phyloP scores from a whole-genome alignment of 1,140 invertebrate genomes.

The Dufourea novaeangliae region DNA sequence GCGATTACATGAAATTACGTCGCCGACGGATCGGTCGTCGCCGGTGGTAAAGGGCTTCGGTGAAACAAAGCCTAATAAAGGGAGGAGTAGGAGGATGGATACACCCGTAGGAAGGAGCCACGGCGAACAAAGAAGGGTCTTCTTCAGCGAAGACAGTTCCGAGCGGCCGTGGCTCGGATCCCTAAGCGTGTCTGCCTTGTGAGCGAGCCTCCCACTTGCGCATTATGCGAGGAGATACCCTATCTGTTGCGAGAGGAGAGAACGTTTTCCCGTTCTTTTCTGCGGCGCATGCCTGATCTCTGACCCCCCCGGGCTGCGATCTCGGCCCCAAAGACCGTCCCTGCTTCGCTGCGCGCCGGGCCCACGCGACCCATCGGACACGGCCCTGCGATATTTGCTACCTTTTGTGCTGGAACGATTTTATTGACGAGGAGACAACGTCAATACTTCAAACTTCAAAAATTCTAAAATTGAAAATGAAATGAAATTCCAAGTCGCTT shows the following conservation, averaged over 20 bases:
- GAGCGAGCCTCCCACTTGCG: conserved; percentile 73
- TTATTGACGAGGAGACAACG: too few species aligned
- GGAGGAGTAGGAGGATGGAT: conserved; percentile 25
- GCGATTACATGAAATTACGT: too few species aligned
- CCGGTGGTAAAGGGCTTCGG: conserved; percentile 28
- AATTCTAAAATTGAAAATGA: too few species aligned
- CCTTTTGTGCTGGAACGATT: not conserved
- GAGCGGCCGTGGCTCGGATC: conserved; percentile 4
- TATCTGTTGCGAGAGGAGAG: conserved; percentile 71
- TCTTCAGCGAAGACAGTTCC: conserved; percentile 52
- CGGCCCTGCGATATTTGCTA: conserved; percentile 35
- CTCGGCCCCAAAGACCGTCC: conserved; percentile 16
- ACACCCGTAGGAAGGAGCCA: conserved; percentile 27
- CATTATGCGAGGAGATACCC: conserved; percentile 74
- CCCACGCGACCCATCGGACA: conserved; percentile 69
- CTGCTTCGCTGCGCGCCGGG: conserved; percentile 63
- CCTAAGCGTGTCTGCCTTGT: conserved; percentile 27
- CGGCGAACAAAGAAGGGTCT: conserved; percentile 50
- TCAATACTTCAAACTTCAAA: too few species aligned
- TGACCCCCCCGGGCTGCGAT: conserved; percentile 66
- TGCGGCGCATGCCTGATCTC: conserved; percentile 67
- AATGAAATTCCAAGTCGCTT: too few species aligned
- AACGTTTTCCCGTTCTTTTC: conserved; percentile 73
- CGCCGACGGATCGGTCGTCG: conserved; percentile 43
- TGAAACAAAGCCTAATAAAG: conserved; percentile 65